Conservation (phyloP, 2,113 vertebrate species). For the Phalacrocorax brasilianus region DNA sequence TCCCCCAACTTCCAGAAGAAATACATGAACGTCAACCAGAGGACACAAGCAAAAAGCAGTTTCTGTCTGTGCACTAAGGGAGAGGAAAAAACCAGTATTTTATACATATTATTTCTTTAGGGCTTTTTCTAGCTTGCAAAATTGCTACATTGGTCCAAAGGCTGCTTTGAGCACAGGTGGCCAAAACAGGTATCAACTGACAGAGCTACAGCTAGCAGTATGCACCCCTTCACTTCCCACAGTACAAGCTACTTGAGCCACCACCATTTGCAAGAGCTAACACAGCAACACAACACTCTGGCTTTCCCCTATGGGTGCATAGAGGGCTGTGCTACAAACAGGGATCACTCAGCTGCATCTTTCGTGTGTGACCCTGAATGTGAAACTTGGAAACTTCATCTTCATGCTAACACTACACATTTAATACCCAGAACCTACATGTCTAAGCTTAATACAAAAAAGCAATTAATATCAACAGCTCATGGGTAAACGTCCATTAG, state of each 20-base stretch:
- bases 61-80: conserved; percentile 88
- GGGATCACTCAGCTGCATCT: not conserved
- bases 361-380: not conserved
- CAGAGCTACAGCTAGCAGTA: not conserved
- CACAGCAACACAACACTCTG: rapidly evolving
- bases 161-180: not conserved
- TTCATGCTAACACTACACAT: not conserved
- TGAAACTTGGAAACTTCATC: not conserved
- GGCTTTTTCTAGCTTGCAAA: not conserved
- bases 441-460: not conserved
- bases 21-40: conserved; percentile 99
- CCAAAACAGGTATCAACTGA: not conserved
- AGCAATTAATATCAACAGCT: not conserved
- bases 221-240: not conserved
- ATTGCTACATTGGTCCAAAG: not conserved
- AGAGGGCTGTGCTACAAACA: not conserved
- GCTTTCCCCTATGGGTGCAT: rapidly evolving
- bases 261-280: not conserved
- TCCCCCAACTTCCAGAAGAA: conserved; percentile 99
- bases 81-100: not conserved
- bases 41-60: conserved; percentile 90
- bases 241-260: not conserved
- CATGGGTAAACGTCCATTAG: not conserved
- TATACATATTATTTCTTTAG: not conserved
- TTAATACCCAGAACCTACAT: not conserved